phyloP scores from a whole-genome alignment of 2,797 vertebrate species.

The Alauda arvensis region DNA sequence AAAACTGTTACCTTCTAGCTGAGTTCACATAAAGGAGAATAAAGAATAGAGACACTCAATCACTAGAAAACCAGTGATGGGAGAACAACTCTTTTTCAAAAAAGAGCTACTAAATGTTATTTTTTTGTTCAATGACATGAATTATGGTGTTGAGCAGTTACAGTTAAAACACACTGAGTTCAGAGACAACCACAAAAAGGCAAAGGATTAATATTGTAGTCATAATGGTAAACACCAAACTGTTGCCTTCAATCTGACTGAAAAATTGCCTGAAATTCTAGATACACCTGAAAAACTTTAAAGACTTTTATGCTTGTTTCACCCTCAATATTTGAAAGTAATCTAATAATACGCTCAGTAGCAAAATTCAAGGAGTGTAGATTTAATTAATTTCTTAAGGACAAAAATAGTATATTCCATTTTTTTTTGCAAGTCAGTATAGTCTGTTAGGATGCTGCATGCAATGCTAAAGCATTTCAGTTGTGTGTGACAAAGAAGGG shows the following conservation, averaged over 20 bases:
- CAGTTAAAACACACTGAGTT: neutral
- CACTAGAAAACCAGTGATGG: neutral
- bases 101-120: neutral
- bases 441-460: neutral
- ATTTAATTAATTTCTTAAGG: neutral
- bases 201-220: neutral
- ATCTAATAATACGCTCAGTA: neutral
- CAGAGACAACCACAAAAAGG: neutral
- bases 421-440: neutral
- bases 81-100: neutral
- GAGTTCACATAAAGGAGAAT: constrained; percentile 5
- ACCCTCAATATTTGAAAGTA: neutral
- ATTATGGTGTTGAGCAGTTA: neutral
- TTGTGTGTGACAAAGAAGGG: neutral
- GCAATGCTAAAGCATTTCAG: neutral
- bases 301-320: neutral
- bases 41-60: neutral
- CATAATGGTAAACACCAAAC: neutral
- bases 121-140: neutral
- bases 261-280: neutral
- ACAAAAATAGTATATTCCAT: neutral
- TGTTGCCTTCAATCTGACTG: neutral
- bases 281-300: neutral
- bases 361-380: neutral
- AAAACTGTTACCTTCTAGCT: constrained; percentile 9